phyloP scores from a whole-genome alignment of 2,888 invertebrate genomes.

The Tiliacea aurago region DNA sequence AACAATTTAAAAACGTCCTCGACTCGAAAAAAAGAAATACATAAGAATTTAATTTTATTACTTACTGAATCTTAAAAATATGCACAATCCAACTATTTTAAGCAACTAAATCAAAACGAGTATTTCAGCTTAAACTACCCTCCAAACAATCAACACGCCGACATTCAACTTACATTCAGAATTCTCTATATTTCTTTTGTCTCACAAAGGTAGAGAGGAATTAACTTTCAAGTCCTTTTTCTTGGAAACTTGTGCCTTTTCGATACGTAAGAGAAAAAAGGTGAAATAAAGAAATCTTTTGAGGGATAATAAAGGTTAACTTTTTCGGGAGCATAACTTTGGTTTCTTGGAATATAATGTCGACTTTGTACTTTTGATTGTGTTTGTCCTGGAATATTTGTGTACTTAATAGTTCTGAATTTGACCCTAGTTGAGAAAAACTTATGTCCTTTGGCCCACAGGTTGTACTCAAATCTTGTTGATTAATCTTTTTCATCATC shows the following conservation, averaged over 20 bases:
- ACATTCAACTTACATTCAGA: slow-evolving; percentile 40
- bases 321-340: slow-evolving; percentile 39
- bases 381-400: background rate
- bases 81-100: background rate
- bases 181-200: slow-evolving; percentile 57
- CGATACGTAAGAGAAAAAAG: slow-evolving; percentile 48
- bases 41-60: background rate
- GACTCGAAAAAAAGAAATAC: background rate
- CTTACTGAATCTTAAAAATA: background rate
- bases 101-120: slow-evolving; percentile 32
- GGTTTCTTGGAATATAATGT: slow-evolving; percentile 42
- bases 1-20: background rate
- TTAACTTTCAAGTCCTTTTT: slow-evolving; percentile 63
- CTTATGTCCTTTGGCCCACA: background rate
- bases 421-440: background rate
- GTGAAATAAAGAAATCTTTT: slow-evolving; percentile 61
- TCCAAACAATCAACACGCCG: slow-evolving; percentile 28
- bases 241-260: slow-evolving; percentile 55
- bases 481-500: background rate
- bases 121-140: slow-evolving; percentile 1
- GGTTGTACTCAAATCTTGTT: background rate
- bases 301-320: slow-evolving; percentile 53
- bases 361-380: slow-evolving; percentile 31
- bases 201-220: slow-evolving; percentile 58
- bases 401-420: background rate